Percentiles rank a stretch among this genome's conserved stretches.
phyloP scores from a whole-genome alignment of 2,888 invertebrate species.

The Eupithecia subumbrata region DNA sequence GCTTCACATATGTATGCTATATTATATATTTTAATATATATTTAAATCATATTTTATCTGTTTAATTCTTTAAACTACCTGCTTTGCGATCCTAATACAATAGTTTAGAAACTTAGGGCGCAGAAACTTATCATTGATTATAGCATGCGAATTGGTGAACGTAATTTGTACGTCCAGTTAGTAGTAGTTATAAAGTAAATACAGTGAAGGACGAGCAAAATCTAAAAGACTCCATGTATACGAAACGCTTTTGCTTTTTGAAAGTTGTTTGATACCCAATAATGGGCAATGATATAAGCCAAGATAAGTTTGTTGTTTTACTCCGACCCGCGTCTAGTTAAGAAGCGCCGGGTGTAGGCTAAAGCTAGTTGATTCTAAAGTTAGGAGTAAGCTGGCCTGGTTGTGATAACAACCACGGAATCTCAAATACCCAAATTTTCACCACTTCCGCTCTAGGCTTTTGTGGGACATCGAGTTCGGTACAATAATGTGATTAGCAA shows the following conservation, averaged over 20 bases:
- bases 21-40: too few species aligned
- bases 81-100: too few species aligned
- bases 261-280: neutral
- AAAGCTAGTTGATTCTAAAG: constrained; percentile 6
- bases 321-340: neutral
- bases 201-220: neutral
- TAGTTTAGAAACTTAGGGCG: too few species aligned
- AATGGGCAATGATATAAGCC: neutral
- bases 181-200: neutral
- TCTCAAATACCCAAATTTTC: neutral
- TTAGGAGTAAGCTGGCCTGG: neutral
- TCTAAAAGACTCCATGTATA: neutral
- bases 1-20: too few species aligned
- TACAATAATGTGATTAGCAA: neutral
- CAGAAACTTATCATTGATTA: too few species aligned
- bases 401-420: constrained; percentile 2
- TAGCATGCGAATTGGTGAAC: too few species aligned
- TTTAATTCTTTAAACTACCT: too few species aligned
- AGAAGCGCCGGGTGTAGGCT: neutral
- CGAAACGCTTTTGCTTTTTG: neutral
- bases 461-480: neutral
- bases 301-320: constrained; percentile 2
- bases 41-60: too few species aligned
- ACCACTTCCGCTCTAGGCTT: neutral
- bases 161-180: too few species aligned